These are phyloP conservation scores for Enteromius mattozi DNA, from an alignment of 2,797 vertebrate genomes.

Conservation along the genomic window DNA sequence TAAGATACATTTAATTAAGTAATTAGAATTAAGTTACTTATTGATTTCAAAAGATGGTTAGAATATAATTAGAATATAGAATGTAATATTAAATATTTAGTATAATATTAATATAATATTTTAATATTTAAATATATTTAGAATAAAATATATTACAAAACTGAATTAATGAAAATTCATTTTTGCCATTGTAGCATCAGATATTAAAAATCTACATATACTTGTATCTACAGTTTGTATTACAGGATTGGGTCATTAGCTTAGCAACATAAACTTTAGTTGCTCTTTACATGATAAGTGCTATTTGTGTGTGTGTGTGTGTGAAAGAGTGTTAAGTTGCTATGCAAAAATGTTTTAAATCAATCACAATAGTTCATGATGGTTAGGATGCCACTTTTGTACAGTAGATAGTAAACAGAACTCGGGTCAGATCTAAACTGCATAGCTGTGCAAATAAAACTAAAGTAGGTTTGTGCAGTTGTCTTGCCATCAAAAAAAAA, in stretches of 20 bases:
- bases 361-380: background rate
- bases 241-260: background rate
- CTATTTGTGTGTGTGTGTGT: background rate
- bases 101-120: background rate
- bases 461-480: background rate
- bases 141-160: background rate
- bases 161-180: background rate
- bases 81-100: background rate
- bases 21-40: background rate
- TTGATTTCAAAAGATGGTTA: background rate
- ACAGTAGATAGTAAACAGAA: background rate
- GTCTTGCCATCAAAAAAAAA: background rate
- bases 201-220: background rate
- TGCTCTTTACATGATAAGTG: background rate
- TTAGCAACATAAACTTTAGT: background rate
- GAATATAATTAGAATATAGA: background rate
- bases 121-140: background rate
- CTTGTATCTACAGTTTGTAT: background rate
- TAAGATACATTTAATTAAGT: no score
- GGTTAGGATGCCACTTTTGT: background rate
- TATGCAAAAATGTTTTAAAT: background rate
- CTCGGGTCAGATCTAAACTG: background rate
- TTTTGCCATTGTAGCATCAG: background rate
- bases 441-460: background rate
- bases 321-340: background rate